Evolutionary conservation across 2,888 invertebrate genomes (phyloP), one percentile per base, ranked within the genome.

Genomic region (Drosophila sordidula): DNA sequence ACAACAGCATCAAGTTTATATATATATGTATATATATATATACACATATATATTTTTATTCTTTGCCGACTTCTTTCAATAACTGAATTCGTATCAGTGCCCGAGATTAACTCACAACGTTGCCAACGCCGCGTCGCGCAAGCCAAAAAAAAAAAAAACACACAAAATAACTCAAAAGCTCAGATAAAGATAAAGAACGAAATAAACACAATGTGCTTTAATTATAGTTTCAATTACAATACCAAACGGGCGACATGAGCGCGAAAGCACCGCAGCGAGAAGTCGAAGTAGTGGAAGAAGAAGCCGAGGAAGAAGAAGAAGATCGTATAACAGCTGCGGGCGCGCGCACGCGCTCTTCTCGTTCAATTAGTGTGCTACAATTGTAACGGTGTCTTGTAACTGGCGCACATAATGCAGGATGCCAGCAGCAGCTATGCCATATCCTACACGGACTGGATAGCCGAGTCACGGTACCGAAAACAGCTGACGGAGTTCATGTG

Each of bases 381-480:
- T 42, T 38, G 49, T 51, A 57, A 67, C 45, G 26, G 41, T 34
- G 26, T 55, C 39, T 46, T 51, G 59, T 46, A 34, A 42, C n/a
- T 34, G 5, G 59, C 8, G 2, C 70, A 57, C 76, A 77, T 14
- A 38, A 92, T 92, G 92, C 82, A 82, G 85, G 92, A 92, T 90
- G 90, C 90, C 71, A 91, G 90, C 66, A 90, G 90, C 82, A 89
- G 90, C 74, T 92, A 91, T 83, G 90, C 92, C 67, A 87, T 92
- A 73, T 91, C 92, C 83, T 92, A 92, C 75, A 90, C 91, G 76
- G 92, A 92, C 80, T 92, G 92, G 92, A 91, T 92, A 71, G 89
- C 90, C 66, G 92, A 92, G 71, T 89, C 91, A 88, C 91, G 92
- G 92, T 92, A 91, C 81, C 52, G n/a, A 11, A 14, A 25, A 16